A percentile compares a stretch with the other conserved stretches of the same genome.
Evolutionary conservation across 2,888 invertebrate species (phyloP).

Genomic region (Fabriciana adippe): DNA sequence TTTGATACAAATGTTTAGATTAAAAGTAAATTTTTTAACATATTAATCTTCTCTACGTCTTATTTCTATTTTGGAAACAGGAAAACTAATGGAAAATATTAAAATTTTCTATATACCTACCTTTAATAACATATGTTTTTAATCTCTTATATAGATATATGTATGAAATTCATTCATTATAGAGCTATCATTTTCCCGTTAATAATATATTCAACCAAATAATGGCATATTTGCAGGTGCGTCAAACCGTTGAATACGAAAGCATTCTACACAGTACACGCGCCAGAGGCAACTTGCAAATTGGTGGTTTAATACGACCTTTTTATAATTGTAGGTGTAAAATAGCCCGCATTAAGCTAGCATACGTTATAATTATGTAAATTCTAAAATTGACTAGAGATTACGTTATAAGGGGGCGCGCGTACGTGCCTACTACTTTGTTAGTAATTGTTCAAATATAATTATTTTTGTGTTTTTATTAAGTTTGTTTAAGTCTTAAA

Average conservation of each 20-base stretch:
- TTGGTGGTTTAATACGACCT: slow-evolving; percentile 54
- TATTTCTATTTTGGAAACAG: too few relatives aligned
- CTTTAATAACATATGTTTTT: too few relatives aligned
- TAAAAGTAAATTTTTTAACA: too few relatives aligned
- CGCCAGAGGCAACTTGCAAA: slow-evolving; percentile 54
- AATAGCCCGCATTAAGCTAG: slow-evolving; percentile 33
- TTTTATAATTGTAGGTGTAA: slow-evolving; percentile 43
- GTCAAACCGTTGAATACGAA: slow-evolving; percentile 44
- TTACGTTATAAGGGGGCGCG: slow-evolving; percentile 19
- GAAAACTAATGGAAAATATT: too few relatives aligned
- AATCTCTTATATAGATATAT: too few relatives aligned
- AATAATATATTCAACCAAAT: slow-evolving; percentile 34
- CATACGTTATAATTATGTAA: slow-evolving; percentile 29
- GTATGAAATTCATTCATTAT: neutral
- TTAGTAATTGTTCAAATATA: neutral
- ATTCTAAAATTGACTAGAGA: slow-evolving; percentile 29
- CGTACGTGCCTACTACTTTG: slow-evolving; percentile 12
- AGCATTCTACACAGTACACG: slow-evolving; percentile 44
- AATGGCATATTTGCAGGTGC: slow-evolving; percentile 39
- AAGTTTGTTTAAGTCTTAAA: too few relatives aligned
- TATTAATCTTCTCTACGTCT: too few relatives aligned
- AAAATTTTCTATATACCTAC: too few relatives aligned
- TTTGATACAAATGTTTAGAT: too few relatives aligned
- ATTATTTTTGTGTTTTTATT: slow-evolving; percentile 4
- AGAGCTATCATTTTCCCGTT: slow-evolving; percentile 15